Percentiles rank a stretch among this genome's conserved stretches.
phyloP scores from a whole-genome alignment of 2,797 vertebrate genomes.

The Oreochromis grahami region DNA sequence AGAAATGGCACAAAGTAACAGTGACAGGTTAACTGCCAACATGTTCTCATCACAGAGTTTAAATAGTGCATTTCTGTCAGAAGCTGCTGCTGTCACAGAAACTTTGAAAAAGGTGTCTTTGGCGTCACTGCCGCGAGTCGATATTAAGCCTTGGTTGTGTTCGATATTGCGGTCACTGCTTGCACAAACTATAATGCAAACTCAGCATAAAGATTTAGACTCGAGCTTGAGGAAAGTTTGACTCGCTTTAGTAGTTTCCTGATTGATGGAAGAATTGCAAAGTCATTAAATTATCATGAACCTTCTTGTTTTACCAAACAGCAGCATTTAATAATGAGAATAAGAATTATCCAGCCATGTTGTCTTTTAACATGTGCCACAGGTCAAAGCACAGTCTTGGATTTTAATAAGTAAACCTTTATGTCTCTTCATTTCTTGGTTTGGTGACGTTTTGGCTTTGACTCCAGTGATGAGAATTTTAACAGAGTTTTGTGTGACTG shows the following conservation, averaged over 20 bases:
- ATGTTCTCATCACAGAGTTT: not conserved
- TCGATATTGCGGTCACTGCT: not conserved
- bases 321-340: not conserved
- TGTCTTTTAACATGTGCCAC: not conserved
- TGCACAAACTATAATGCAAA: not conserved
- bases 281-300: not conserved
- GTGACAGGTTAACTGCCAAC: rapidly evolving
- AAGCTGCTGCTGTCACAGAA: not conserved
- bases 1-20: not conserved
- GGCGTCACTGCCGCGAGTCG: not conserved
- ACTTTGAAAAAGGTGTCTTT: not conserved
- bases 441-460: not conserved
- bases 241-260: not conserved
- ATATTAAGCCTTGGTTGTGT: not conserved
- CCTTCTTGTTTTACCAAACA: not conserved
- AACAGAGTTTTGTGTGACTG: not conserved
- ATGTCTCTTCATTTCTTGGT: not conserved
- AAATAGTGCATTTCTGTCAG: not conserved
- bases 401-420: not conserved
- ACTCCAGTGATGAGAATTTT: not conserved
- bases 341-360: not conserved
- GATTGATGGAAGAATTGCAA: not conserved
- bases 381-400: not conserved
- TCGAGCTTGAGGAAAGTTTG: not conserved
- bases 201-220: not conserved